phyloP scores from a whole-genome alignment of 1,140 invertebrate species.

The Drosophila biarmipes region DNA sequence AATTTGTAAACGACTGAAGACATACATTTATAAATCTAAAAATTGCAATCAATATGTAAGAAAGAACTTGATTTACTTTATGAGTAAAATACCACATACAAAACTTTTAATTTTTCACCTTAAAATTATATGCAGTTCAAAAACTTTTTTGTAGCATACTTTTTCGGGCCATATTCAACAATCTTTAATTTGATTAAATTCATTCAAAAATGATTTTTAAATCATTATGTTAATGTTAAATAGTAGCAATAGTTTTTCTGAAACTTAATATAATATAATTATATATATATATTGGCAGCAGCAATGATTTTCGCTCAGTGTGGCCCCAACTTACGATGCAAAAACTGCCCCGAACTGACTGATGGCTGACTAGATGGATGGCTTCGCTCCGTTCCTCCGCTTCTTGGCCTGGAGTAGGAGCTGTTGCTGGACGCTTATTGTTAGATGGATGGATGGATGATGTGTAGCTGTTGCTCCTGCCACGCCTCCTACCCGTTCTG shows the following conservation, averaged over 20 bases:
- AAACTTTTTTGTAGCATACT: neutral
- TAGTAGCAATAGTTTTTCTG: no score
- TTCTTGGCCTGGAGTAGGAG: conserved; percentile 41
- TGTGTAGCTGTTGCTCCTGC: conserved; percentile 60
- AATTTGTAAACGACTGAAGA: no score
- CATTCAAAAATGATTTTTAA: no score
- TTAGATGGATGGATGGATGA: conserved; percentile 80
- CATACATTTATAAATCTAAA: no score
- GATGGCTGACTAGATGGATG: conserved; percentile 79
- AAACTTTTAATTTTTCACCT: neutral
- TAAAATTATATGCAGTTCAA: no score
- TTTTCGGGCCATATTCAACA: neutral
- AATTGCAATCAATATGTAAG: no score
- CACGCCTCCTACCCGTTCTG: conserved; percentile 3
- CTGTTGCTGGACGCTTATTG: conserved; percentile 76
- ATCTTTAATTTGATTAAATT: no score
- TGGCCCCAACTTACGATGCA: conserved; percentile 44
- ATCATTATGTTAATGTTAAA: no score
- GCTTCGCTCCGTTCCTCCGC: conserved; percentile 28
- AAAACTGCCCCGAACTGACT: conserved; percentile 67
- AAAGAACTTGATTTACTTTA: no score
- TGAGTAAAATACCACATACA: no score
- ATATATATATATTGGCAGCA: neutral
- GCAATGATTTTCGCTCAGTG: conserved; percentile 7
- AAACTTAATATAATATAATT: no score